Conservation (phyloP, 2,888 invertebrate genomes). For the Nephrotoma flavescens region DNA sequence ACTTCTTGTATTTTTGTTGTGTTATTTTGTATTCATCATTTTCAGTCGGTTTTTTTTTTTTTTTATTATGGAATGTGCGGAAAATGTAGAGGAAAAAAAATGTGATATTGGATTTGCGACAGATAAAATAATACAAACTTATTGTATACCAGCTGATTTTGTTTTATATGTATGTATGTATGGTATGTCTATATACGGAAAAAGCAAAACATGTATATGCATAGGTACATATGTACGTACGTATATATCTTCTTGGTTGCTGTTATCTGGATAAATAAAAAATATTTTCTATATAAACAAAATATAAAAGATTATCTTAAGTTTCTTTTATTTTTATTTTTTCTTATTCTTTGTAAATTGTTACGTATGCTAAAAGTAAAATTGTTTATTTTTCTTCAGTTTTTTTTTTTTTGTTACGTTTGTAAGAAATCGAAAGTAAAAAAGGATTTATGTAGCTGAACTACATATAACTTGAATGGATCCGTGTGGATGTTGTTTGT, state of each 20-base stretch:
- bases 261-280: not conserved
- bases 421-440: not conserved
- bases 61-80: not conserved
- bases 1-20: conserved; percentile 1
- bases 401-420: not conserved
- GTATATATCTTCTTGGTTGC: not conserved
- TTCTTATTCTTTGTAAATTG: not conserved
- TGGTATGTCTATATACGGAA: not conserved
- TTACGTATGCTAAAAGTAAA: not conserved
- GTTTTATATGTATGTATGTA: not conserved
- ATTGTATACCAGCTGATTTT: not conserved
- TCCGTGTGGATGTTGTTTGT: not conserved
- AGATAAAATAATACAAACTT: not conserved
- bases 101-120: not conserved
- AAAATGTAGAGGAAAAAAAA: not conserved
- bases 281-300: not conserved
- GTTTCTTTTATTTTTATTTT: not conserved
- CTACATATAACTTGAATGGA: not conserved
- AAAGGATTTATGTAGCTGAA: not conserved
- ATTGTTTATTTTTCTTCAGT: not conserved
- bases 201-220: not conserved
- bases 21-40: conserved; percentile 1
- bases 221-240: not conserved
- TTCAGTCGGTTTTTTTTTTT: not conserved
- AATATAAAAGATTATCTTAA: not conserved